A percentile compares a stretch with the other conserved stretches of the same genome.
These are phyloP conservation scores for Fundulus diaphanus DNA, from an alignment of 2,797 vertebrate species.

Conservation along the genomic window DNA sequence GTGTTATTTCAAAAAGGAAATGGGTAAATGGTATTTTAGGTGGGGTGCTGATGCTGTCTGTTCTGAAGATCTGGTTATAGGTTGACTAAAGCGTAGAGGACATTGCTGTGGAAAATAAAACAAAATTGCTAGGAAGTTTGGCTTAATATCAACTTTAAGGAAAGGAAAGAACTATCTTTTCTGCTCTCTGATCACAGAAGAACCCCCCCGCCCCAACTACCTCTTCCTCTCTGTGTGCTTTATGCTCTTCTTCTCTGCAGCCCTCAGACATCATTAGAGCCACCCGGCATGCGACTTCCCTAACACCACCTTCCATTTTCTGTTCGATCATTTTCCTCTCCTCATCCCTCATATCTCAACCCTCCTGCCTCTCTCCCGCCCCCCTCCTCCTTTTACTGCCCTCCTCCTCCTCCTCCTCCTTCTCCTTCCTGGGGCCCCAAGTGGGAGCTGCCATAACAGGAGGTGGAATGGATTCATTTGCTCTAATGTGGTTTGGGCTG, in stretches of 20 bases:
- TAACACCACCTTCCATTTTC: constrained; percentile 76
- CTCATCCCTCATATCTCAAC: constrained; percentile 68
- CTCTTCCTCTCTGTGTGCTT: constrained; percentile 44
- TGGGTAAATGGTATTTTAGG: constrained; percentile 3
- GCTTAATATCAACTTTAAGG: constrained; percentile 53
- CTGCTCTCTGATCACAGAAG: constrained; percentile 51
- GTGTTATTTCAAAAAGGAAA: constrained; percentile 2
- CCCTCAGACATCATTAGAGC: constrained; percentile 78
- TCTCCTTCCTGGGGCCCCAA: constrained; percentile 70
- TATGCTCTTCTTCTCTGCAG: constrained; percentile 60
- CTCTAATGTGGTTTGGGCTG: constrained; percentile 87
- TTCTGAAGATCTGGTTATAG: neutral
- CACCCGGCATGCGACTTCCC: constrained; percentile 71
- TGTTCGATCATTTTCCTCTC: constrained; percentile 74
- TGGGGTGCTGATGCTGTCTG: constrained; percentile 5
- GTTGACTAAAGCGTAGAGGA: constrained; percentile 30
- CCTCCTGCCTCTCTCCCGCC: constrained; percentile 64
- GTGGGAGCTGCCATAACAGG: constrained; percentile 83
- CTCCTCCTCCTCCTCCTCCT: constrained; percentile 26
- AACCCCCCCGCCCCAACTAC: constrained; percentile 37
- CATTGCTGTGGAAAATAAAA: constrained; percentile 34
- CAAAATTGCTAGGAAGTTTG: constrained; percentile 29
- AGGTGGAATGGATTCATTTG: constrained; percentile 85
- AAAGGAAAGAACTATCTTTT: constrained; percentile 41
- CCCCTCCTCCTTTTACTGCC: constrained; percentile 19